Conservation (phyloP, 2,797 vertebrate genomes). For the Spinibarbus caldwelli region DNA sequence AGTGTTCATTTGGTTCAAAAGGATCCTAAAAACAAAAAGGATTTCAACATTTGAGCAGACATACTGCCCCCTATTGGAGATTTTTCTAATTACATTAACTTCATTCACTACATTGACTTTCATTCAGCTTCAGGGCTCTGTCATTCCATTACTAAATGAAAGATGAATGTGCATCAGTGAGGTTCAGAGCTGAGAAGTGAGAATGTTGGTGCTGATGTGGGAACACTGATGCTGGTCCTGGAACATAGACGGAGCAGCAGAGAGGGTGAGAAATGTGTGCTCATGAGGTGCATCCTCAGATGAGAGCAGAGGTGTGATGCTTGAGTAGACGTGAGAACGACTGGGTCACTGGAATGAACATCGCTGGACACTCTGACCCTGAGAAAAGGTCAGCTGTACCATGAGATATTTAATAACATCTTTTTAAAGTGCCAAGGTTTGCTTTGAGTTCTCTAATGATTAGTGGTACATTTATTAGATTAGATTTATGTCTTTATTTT, state of each 20-base stretch:
- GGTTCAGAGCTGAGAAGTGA: constrained; percentile 7
- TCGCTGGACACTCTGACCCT: not conserved
- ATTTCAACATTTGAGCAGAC: not conserved
- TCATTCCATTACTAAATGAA: not conserved
- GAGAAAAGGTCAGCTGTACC: not conserved
- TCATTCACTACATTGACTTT: not conserved
- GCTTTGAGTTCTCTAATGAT: not conserved
- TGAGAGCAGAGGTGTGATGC: constrained; percentile 22
- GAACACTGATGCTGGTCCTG: not conserved
- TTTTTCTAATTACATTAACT: not conserved
- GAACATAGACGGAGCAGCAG: constrained; percentile 21
- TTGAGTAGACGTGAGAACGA: constrained; percentile 16
- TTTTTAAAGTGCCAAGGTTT: not conserved
- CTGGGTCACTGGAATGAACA: constrained; percentile 3
- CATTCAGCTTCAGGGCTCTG: not conserved
- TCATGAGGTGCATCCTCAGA: constrained; percentile 42
- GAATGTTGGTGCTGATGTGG: constrained; percentile 27
- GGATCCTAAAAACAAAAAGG: not conserved
- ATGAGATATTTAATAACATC: not conserved
- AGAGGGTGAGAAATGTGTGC: constrained; percentile 50
- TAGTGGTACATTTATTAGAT: not conserved
- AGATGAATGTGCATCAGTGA: not conserved
- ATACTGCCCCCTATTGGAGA: not conserved
- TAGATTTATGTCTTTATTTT: not conserved
- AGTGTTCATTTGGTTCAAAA: not conserved